Conservation (phyloP, 1,140 invertebrate genomes). For the Ephestia elutella region DNA sequence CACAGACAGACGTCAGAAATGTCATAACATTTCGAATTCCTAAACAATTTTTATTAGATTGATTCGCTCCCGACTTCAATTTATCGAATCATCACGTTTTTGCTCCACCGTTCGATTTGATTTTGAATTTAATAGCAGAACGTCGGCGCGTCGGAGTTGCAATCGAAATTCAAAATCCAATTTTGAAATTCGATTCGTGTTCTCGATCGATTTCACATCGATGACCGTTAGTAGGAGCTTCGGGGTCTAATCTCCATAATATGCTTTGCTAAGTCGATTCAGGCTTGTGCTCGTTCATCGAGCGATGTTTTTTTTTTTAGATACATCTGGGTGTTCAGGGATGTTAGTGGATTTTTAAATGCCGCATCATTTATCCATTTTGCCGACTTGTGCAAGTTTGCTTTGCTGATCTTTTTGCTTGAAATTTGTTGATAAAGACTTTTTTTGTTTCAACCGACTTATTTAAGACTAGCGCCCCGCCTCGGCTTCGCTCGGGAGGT, state of each 20-base stretch:
- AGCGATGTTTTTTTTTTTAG: constrained; percentile 2
- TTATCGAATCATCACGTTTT: constrained; percentile 1
- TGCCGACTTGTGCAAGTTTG: not conserved
- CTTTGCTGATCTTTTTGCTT: not conserved
- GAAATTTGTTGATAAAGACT: not conserved
- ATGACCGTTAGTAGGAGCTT: constrained; percentile 3
- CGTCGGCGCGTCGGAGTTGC: not conserved
- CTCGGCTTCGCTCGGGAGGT: no score
- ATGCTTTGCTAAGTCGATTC: constrained; percentile 10
- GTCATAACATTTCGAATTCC: not conserved
- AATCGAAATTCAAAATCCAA: not conserved
- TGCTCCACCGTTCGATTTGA: not conserved
- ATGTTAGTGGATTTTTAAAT: constrained; percentile 10
- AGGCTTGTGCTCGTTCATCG: constrained; percentile 1
- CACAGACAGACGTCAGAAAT: not conserved
- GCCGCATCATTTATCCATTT: not conserved
- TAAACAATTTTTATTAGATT: constrained; percentile 3
- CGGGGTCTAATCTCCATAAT: constrained; percentile 5
- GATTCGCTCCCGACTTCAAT: not conserved
- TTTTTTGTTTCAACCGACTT: no score
- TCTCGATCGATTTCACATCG: not conserved
- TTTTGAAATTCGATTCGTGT: constrained; percentile 1
- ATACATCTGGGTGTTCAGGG: not conserved
- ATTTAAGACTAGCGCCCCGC: no score
- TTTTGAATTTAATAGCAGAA: not conserved